Conservation (phyloP, 2,797 vertebrate genomes). For the Cirrhinus molitorella region DNA sequence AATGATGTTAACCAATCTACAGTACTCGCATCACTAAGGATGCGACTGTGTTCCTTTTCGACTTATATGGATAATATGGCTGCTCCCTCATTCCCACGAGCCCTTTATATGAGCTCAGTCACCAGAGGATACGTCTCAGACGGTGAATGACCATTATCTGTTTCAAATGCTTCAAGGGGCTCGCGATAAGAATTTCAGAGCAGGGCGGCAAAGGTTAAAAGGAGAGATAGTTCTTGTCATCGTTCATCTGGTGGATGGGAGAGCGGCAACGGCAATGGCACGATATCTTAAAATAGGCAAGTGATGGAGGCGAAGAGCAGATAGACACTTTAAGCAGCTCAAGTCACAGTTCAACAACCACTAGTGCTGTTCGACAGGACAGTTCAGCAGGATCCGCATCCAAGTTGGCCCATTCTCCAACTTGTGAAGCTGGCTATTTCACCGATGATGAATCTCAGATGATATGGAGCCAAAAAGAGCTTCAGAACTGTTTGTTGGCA, state of each 20-base stretch:
- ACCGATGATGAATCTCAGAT: conserved; percentile 54
- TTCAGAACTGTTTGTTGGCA: not conserved
- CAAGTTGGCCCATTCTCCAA: conserved; percentile 70
- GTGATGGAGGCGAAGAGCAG: conserved; percentile 75
- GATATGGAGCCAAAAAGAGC: conserved; percentile 20
- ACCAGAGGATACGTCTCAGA: conserved; percentile 59
- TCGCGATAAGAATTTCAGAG: conserved; percentile 77
- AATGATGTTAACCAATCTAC: not conserved
- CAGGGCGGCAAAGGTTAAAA: conserved; percentile 80
- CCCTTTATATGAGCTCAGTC: conserved; percentile 47
- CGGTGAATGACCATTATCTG: conserved; percentile 75
- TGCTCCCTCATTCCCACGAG: conserved; percentile 40
- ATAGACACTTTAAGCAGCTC: conserved; percentile 72
- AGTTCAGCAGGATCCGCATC: conserved; percentile 74
- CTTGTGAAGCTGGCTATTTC: conserved; percentile 62
- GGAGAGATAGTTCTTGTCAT: conserved; percentile 79
- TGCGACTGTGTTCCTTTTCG: conserved; percentile 23
- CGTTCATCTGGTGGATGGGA: conserved; percentile 60
- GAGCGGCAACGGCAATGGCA: conserved; percentile 51
- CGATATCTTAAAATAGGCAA: conserved; percentile 82
- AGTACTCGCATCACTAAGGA: conserved; percentile 6
- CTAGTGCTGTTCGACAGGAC: conserved; percentile 70
- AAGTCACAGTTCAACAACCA: conserved; percentile 78
- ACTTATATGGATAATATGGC: conserved; percentile 24
- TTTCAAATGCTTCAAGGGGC: conserved; percentile 71